A percentile compares a stretch with the other conserved stretches of the same genome.
These are phyloP conservation scores for Percopsis omiscomaycus DNA, from an alignment of 2,797 vertebrate species.

Conservation along the genomic window DNA sequence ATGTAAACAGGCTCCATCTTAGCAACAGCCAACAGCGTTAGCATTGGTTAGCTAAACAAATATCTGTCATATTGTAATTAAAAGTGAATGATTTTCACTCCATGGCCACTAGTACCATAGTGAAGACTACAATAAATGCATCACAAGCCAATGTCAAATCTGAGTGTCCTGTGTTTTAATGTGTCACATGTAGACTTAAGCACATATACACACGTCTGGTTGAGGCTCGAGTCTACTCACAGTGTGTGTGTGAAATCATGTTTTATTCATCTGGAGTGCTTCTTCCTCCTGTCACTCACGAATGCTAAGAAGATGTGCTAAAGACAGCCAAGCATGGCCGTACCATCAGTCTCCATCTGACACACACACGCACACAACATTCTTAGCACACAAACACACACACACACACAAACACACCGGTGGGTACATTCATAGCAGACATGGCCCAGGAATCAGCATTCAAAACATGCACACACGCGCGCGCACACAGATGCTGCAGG, in stretches of 20 bases:
- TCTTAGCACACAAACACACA: constrained; percentile 16
- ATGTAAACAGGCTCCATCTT: too few species aligned
- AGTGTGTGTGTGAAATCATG: constrained; percentile 57
- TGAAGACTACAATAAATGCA: not conserved
- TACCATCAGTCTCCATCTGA: constrained; percentile 48
- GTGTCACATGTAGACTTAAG: not conserved
- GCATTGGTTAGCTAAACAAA: too few species aligned
- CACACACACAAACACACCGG: constrained; percentile 16
- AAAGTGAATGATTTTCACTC: not conserved
- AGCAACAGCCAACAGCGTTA: too few species aligned
- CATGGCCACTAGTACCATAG: not conserved
- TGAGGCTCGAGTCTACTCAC: constrained; percentile 48
- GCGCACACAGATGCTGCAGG: constrained; percentile 20
- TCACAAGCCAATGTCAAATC: not conserved
- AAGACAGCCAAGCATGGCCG: constrained; percentile 47
- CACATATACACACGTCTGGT: constrained; percentile 21
- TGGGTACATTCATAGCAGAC: constrained; percentile 4
- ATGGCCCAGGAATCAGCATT: constrained; percentile 23
- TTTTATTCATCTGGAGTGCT: constrained; percentile 64
- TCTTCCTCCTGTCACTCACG: constrained; percentile 50
- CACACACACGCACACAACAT: constrained; percentile 39
- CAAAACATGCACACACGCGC: constrained; percentile 12
- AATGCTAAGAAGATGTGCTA: constrained; percentile 45
- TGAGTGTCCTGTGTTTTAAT: too few species aligned
- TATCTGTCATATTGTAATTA: too few species aligned